These are phyloP conservation scores for Polydrusus pterygomalis DNA, from an alignment of 2,888 invertebrate genomes.

Conservation along the genomic window DNA sequence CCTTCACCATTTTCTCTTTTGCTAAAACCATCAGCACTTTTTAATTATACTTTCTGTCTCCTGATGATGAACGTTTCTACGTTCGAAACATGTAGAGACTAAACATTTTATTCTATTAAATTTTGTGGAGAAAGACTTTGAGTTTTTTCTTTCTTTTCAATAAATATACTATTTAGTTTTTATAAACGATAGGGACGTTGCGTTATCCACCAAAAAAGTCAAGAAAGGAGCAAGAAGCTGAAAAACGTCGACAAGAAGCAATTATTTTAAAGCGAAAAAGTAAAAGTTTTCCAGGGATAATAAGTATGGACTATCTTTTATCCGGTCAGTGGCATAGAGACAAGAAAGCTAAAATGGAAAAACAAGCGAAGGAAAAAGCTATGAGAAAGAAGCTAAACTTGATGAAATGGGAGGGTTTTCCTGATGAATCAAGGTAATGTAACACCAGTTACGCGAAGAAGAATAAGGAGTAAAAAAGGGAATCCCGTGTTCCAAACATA, in stretches of 20 bases:
- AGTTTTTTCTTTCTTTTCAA: no score
- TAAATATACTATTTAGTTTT: no score
- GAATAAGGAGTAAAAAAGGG: no score
- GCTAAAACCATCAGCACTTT: no score
- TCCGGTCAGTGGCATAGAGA: slow-evolving; percentile 74
- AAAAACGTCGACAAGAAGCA: slow-evolving; percentile 65
- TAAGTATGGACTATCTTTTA: slow-evolving; percentile 75
- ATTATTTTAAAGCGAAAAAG: slow-evolving; percentile 67
- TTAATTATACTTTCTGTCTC: no score
- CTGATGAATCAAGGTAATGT: slow-evolving; percentile 55
- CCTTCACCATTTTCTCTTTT: no score
- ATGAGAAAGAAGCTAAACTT: slow-evolving; percentile 68
- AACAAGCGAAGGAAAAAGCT: slow-evolving; percentile 62
- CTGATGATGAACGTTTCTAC: no score
- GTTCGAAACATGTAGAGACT: no score
- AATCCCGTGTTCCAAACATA: no score
- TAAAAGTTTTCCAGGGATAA: slow-evolving; percentile 70
- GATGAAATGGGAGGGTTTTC: slow-evolving; percentile 62
- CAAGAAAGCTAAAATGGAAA: slow-evolving; percentile 63
- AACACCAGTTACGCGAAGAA: no score
- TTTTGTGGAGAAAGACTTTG: no score
- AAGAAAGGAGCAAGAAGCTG: slow-evolving; percentile 72
- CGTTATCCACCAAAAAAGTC: slow-evolving; percentile 75
- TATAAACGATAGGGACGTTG: slow-evolving; percentile 73
- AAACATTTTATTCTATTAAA: no score